Conservation (phyloP, 2,797 vertebrate species). For the Acanthurus tractus region DNA sequence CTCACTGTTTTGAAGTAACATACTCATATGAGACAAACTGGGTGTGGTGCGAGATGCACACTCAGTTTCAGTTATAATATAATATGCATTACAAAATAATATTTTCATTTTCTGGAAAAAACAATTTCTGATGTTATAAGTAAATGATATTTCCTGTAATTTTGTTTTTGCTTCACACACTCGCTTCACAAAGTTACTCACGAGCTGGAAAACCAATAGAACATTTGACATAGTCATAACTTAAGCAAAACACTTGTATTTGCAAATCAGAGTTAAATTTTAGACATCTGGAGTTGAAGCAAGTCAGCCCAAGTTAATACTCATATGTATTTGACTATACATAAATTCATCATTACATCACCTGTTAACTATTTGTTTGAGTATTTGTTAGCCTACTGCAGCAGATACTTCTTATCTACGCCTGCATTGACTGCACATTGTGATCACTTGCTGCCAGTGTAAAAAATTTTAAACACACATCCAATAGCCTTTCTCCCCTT, state of each 20-base stretch:
- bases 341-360: background rate
- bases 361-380: background rate
- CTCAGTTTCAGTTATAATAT: background rate
- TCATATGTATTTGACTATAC: too few relatives aligned
- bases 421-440: too few relatives aligned
- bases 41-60: constrained; percentile 23
- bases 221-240: background rate
- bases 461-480: background rate
- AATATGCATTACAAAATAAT: too few relatives aligned
- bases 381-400: background rate
- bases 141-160: background rate
- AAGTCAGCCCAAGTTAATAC: too few relatives aligned
- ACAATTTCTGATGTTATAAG: background rate
- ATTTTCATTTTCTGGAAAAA: background rate
- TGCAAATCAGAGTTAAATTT: background rate
- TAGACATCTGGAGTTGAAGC: background rate
- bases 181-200: constrained; percentile 3
- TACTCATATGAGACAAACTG: constrained; percentile 29
- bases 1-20: constrained; percentile 14
- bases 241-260: background rate
- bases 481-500: background rate
- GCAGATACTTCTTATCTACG: background rate
- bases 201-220: background rate
- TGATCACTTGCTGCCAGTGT: background rate
- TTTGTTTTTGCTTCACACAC: background rate